Evolutionary conservation across 2,797 vertebrate species (phyloP).

Genomic region (Schizopygopsis pylzovi): DNA sequence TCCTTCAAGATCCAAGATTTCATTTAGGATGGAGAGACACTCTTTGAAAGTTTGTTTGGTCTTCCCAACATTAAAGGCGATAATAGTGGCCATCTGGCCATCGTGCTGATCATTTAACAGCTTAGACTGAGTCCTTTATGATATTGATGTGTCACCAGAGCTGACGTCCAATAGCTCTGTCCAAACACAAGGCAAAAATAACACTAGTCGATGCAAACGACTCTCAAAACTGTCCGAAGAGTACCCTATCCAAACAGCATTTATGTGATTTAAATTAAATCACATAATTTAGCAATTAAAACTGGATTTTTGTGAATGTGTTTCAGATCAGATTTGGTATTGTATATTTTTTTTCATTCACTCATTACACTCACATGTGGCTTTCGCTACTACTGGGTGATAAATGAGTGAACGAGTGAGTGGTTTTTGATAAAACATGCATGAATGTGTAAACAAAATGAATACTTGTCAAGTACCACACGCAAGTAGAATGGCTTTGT

Average conservation of each 20-base stretch:
- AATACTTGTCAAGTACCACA: not conserved
- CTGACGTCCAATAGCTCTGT: not conserved
- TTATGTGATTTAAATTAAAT: not conserved
- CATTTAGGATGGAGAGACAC: not conserved
- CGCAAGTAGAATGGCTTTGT: not conserved
- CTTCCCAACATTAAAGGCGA: constrained; percentile 6
- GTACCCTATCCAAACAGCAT: not conserved
- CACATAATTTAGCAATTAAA: not conserved
- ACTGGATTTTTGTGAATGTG: not conserved
- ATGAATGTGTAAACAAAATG: not conserved
- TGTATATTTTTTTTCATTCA: not conserved
- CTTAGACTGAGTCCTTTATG: not conserved
- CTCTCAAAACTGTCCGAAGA: too few relatives aligned
- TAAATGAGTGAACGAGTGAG: constrained; percentile 15
- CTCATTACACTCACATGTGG: not conserved
- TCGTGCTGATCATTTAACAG: constrained; percentile 11
- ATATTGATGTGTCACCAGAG: not conserved
- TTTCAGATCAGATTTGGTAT: not conserved
- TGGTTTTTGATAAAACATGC: not conserved
- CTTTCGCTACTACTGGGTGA: not conserved
- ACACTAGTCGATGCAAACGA: not conserved
- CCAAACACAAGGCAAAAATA: not conserved
- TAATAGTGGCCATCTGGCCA: constrained; percentile 24
- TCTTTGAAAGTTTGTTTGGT: not conserved
- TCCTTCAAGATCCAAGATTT: not conserved